A percentile compares a stretch with the other conserved stretches of the same genome.
These are phyloP conservation scores for Psettodes erumei DNA, from an alignment of 2,113 vertebrate genomes.

Conservation along the genomic window DNA sequence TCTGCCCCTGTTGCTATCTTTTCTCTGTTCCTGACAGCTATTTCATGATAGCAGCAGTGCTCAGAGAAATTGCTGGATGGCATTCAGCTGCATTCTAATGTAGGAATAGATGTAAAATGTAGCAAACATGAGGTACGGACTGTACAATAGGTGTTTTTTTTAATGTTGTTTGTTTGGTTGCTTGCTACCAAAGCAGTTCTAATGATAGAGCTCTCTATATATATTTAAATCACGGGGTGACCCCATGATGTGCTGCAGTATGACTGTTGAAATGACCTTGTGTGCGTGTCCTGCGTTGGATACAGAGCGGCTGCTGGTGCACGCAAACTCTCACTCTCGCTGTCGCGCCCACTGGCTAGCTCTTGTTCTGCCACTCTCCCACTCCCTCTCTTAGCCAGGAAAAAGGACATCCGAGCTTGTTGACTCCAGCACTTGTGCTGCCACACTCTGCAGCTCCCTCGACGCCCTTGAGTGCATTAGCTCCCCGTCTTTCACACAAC, in stretches of 20 bases:
- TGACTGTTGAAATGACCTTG: conserved; percentile 70
- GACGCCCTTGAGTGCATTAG: conserved; percentile 77
- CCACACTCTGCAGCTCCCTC: conserved; percentile 70
- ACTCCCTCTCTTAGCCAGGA: conserved; percentile 69
- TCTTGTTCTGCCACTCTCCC: conserved; percentile 60
- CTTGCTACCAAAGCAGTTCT: conserved; percentile 28
- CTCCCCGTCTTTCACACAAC: conserved; percentile 74
- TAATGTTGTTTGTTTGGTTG: conserved; percentile 17
- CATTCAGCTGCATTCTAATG: conserved; percentile 16
- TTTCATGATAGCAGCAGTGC: conserved; percentile 11
- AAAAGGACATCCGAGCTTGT: conserved; percentile 82
- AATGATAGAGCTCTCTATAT: conserved; percentile 28
- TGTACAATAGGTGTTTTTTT: neutral
- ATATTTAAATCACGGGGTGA: conserved; percentile 51
- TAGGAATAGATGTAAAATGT: conserved; percentile 23
- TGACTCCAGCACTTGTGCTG: conserved; percentile 73
- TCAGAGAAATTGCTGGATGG: conserved; percentile 22
- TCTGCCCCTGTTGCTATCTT: conserved; percentile 25
- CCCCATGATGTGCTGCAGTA: conserved; percentile 52
- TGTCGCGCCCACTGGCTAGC: conserved; percentile 45
- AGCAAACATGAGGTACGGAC: neutral
- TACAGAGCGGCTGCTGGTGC: conserved; percentile 60
- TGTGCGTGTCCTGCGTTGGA: conserved; percentile 57
- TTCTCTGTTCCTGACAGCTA: conserved; percentile 28
- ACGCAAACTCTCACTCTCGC: conserved; percentile 38